Conservation (phyloP, 2,113 vertebrate genomes). For the Rhabdomys dilectus region DNA sequence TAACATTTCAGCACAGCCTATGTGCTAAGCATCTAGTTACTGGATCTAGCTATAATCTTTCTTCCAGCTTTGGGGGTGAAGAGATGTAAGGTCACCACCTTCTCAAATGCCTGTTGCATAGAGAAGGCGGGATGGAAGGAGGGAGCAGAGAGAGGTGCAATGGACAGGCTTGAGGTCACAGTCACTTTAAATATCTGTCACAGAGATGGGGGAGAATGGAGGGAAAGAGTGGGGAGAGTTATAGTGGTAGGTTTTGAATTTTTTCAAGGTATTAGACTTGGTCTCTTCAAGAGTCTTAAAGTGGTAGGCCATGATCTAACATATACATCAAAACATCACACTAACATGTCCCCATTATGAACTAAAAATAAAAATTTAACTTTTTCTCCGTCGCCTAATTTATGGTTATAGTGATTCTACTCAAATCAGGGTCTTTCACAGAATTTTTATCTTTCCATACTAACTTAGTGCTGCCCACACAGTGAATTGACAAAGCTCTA, state of each 20-base stretch:
- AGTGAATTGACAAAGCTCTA: neutral
- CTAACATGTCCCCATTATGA: neutral
- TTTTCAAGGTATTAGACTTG: neutral
- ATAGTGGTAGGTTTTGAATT: neutral
- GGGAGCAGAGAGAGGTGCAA: neutral
- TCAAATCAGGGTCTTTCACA: neutral
- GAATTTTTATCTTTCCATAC: neutral
- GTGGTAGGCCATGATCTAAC: neutral
- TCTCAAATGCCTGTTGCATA: neutral
- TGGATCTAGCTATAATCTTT: neutral
- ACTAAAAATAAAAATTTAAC: neutral
- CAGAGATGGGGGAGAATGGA: neutral
- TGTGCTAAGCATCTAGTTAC: neutral
- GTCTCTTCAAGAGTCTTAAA: neutral
- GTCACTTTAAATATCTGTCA: neutral
- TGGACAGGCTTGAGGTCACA: neutral
- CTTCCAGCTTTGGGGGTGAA: neutral
- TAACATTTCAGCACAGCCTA: neutral
- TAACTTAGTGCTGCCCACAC: neutral
- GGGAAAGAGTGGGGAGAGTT: neutral
- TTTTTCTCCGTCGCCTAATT: neutral
- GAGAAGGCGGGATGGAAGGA: neutral
- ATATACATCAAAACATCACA: neutral
- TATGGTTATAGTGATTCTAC: constrained; percentile 5
- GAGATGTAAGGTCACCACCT: neutral